Conservation (phyloP, 2,797 vertebrate species). For the Sebastes umbrosus region DNA sequence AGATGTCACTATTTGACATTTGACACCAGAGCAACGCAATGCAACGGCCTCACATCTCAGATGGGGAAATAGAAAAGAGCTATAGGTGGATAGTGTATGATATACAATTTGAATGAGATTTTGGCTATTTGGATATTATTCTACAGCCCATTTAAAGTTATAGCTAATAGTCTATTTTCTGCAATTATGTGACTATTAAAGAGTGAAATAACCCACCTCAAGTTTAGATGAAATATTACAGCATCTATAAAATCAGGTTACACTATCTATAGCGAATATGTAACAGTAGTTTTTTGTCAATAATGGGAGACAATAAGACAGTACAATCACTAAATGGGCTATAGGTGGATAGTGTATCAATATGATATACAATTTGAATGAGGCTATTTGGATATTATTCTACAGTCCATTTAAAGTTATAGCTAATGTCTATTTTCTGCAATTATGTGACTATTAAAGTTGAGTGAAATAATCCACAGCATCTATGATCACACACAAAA, state of each 20-base stretch:
- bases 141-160: background rate
- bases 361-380: no score
- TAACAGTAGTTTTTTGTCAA: background rate
- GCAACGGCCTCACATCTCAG: constrained; percentile 26
- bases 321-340: background rate
- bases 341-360: no score
- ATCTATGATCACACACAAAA: background rate
- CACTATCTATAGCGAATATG: accelerated
- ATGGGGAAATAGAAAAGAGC: constrained; percentile 12
- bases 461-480: background rate
- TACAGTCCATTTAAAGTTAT: background rate
- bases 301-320: background rate
- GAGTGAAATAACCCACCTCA: background rate
- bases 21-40: constrained; percentile 3
- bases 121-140: no score
- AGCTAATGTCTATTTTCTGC: no score
- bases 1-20: constrained; percentile 24
- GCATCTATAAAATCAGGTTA: background rate
- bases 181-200: background rate
- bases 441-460: no score
- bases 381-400: background rate
- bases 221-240: background rate
- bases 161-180: background rate
- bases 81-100: no score
- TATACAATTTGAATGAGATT: no score